Conservation (phyloP, 2,888 invertebrate species). For the Ochropleura plecta region DNA sequence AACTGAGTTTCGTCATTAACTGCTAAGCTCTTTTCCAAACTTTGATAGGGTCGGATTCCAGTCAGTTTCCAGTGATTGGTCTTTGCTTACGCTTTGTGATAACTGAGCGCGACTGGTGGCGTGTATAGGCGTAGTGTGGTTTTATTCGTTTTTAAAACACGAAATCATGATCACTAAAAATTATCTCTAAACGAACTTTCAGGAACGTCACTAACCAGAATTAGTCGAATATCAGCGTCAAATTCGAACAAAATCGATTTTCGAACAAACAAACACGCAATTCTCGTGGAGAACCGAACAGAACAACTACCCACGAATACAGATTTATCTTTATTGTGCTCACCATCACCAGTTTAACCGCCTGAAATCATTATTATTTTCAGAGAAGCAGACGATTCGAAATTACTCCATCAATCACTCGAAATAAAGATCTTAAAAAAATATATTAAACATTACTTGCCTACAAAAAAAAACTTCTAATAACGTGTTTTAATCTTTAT, state of each 20-base stretch:
- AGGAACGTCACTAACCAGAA: background rate
- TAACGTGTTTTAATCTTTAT: background rate
- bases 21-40: background rate
- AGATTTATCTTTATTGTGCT: constrained; percentile 25
- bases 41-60: background rate
- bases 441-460: background rate
- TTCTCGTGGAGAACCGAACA: background rate
- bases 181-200: background rate
- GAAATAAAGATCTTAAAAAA: background rate
- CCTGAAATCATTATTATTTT: background rate
- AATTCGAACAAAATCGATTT: background rate
- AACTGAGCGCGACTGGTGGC: no score
- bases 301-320: background rate
- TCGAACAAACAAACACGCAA: constrained; percentile 15
- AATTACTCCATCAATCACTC: background rate
- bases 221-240: background rate
- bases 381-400: background rate
- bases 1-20: background rate
- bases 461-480: background rate
- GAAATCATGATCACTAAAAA: no score
- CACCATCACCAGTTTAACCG: background rate
- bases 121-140: no score
- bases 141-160: no score
- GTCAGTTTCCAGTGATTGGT: background rate
- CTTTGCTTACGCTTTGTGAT: no score